Base-by-base conservation (phyloP, 2,888 invertebrate species). In the Brachyptera putata region DNA sequence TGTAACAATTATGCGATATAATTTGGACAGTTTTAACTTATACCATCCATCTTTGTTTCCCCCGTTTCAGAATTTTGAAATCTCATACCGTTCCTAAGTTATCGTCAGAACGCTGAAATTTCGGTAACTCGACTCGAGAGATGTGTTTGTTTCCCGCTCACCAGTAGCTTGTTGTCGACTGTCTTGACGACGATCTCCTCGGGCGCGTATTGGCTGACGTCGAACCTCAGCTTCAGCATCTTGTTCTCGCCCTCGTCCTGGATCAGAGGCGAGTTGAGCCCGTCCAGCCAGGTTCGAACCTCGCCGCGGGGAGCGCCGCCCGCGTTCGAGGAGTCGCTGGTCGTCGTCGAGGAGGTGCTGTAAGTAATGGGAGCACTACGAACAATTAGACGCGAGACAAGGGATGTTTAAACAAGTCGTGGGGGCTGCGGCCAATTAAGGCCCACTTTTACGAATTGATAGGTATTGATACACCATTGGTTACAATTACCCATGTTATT, bases 141-240 rank as follows among this genome's bases (percentile, higher is more conserved):
- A n/a, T n/a, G n/a, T n/a, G n/a, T 30, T 11, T 5, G 30, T 30
- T 30, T 5, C 30, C 58, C 57, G 77, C 86, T 84, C 75, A 93
- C 93, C 85, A 94, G 81, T 73, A 98, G 83, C 83, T 95, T 93
- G 80, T 96, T 96, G 80, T 97, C 97, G 68, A 96, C 93, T 66
- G 97, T 98, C 81, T 96, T 97, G 67, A 98, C 96, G 73, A 95
- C 93, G 74, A 97, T 95, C 81, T 98, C 97, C 77, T 98, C 98
- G 55, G 91, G 91, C 2, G 82, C 81, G 79, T 97, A 98, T 77
- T 97, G 95, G 72, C 94, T 92, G 69, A 98, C 95, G 75, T 98
- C 97, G 78, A 98, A 98, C 73, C 96, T 84, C 66, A 98, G 84
- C 74, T 96, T 94, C 68, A 98, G 82, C 73, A 90, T 88, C 78